Base-by-base conservation (phyloP, 2,113 vertebrate species). In the Podarcis raffonei region DNA sequence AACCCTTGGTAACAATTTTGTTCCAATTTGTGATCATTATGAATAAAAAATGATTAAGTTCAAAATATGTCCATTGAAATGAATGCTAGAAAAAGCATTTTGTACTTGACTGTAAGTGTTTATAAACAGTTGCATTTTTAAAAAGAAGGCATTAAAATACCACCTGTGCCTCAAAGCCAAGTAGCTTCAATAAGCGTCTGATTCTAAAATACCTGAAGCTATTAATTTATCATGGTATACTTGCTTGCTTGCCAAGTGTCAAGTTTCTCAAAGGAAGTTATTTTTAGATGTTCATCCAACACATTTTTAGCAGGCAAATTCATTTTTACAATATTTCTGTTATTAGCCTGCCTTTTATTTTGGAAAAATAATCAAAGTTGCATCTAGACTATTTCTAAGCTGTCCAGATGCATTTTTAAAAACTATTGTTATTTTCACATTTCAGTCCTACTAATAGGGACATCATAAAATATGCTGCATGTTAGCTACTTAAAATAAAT, bases 281-380 rank as follows among this genome's bases (percentile, higher is more conserved):
- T 35, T 85, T 69, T 85, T 85, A 74, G 71, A 72, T 75, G 42
- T 72, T 59, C n/a, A 57, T 85, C 69, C 83, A 84, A 84, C 42
- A 84, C 48, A 84, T 84, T 32, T 84, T 32, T 59, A 84, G 32
- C 48, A 74, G 16, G 48, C 30, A 84, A 7, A 84, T 57, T 75
- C 20, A 62, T 27, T 85, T 74, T 85, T 75, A 18, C 6, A 57
- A 68, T 35, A 13, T 13, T 84, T 74, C 48, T 84, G 69, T 37
- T 32, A 57, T 27, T 75, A 62, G 59, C 1, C 57, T 48, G 72
- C n/a, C 27, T 84, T 72, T 74, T 35, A 20, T 35, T 84, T 74
- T 74, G 42, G 48, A 35, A 84, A 84, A 74, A 74, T 16, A 74
- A 62, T 7, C 23, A 59, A 84, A 74, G 48, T 32, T 22, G 32